phyloP scores from a whole-genome alignment of 1,140 invertebrate genomes.

The Eupristina koningsbergeri region DNA sequence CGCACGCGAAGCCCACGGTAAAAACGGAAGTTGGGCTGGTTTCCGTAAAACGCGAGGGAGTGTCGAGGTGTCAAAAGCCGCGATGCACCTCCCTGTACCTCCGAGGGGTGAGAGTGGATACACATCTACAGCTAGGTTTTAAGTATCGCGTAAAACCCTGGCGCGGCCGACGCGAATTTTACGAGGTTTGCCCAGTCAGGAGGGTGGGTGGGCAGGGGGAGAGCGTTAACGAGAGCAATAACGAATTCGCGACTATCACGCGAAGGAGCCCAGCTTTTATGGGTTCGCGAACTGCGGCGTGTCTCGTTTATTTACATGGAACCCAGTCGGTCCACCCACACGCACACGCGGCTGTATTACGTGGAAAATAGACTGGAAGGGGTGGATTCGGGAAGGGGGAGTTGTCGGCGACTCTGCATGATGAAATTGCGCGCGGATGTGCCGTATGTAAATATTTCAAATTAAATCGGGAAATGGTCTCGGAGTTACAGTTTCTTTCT shows the following conservation, averaged over 20 bases:
- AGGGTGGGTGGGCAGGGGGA: slow-evolving; percentile 14
- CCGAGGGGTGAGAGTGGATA: no score
- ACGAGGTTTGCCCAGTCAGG: slow-evolving; percentile 55
- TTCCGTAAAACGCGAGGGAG: background rate
- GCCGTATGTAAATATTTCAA: slow-evolving; percentile 15
- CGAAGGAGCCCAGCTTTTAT: slow-evolving; percentile 56
- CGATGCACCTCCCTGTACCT: no score
- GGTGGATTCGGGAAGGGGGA: background rate
- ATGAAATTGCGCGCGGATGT: background rate
- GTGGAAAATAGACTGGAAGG: slow-evolving; percentile 5
- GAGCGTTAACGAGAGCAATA: slow-evolving; percentile 61
- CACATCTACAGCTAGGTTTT: slow-evolving; percentile 21
- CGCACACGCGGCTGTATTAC: background rate
- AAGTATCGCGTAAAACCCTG: slow-evolving; percentile 39
- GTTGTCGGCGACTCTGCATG: background rate
- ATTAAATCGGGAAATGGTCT: background rate
- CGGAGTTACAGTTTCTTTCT: background rate
- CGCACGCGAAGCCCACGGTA: no score
- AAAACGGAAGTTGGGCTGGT: no score
- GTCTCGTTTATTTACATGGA: slow-evolving; percentile 8
- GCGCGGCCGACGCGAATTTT: slow-evolving; percentile 49
- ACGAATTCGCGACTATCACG: slow-evolving; percentile 63
- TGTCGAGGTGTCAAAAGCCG: background rate
- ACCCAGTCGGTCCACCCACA: background rate
- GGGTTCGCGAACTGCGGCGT: slow-evolving; percentile 53